Conservation (phyloP, 1,140 invertebrate genomes). For the Paraescarpia echinospica region DNA sequence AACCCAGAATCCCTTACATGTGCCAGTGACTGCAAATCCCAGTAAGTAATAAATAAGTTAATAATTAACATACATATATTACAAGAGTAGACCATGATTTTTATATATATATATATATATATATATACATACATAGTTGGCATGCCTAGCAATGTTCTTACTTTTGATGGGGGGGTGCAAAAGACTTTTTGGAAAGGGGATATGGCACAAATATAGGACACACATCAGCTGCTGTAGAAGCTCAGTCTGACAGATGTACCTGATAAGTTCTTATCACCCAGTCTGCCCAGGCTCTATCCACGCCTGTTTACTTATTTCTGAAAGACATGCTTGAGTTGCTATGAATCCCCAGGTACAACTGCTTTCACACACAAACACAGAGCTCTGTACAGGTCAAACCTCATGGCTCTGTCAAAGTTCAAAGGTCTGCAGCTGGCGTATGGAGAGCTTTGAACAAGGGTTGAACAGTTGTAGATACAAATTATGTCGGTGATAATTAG, state of each 20-base stretch:
- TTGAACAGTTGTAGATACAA: too few species aligned
- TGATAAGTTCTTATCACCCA: neutral
- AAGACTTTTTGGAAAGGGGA: too few species aligned
- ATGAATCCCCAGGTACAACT: neutral
- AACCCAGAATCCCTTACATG: neutral
- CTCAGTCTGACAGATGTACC: neutral
- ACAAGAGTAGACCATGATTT: neutral
- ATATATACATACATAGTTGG: neutral
- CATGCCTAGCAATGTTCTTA: neutral
- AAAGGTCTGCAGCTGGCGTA: neutral
- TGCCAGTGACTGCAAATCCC: neutral
- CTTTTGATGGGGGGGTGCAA: neutral
- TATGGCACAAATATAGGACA: neutral
- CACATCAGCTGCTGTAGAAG: neutral
- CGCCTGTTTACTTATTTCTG: neutral
- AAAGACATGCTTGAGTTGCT: neutral
- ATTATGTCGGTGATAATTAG: too few species aligned
- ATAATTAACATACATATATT: neutral
- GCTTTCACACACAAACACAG: too few species aligned
- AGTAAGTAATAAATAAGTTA: neutral
- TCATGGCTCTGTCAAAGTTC: neutral
- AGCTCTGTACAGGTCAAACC: neutral
- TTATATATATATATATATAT: too few species aligned
- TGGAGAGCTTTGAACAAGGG: neutral
- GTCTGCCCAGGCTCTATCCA: neutral